Percentiles rank a stretch among this genome's conserved stretches.
phyloP scores from a whole-genome alignment of 2,888 invertebrate species.

The Heliconius ismenius region DNA sequence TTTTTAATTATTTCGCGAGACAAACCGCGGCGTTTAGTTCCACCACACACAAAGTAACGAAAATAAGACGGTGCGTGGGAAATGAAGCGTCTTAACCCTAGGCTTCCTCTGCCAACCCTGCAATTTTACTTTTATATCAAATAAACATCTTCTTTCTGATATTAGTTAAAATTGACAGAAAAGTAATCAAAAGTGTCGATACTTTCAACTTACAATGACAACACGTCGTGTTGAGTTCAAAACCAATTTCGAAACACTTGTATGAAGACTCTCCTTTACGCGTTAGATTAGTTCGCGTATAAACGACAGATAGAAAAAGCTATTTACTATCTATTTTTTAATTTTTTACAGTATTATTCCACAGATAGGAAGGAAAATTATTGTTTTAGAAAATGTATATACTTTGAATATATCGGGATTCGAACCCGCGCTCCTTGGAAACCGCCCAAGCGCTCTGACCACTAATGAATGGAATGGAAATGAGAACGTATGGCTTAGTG shows the following conservation, averaged over 20 bases:
- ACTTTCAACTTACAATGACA: background rate
- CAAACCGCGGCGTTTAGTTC: background rate
- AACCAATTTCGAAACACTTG: constrained; percentile 20
- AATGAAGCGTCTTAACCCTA: background rate
- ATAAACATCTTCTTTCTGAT: background rate
- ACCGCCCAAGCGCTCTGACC: too few species aligned
- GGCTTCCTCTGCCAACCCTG: too few species aligned
- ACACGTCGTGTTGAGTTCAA: background rate
- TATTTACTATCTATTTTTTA: too few species aligned
- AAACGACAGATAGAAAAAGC: background rate
- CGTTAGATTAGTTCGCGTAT: constrained; percentile 18
- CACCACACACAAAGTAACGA: background rate
- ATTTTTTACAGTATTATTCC: too few species aligned
- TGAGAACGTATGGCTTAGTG: too few species aligned
- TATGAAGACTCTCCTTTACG: constrained; percentile 15
- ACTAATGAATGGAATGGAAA: too few species aligned
- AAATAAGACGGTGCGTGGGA: background rate
- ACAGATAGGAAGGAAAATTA: too few species aligned
- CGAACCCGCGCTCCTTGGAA: too few species aligned
- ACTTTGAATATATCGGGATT: too few species aligned
- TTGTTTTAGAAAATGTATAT: too few species aligned
- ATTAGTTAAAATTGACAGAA: constrained; percentile 5
- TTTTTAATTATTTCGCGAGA: background rate
- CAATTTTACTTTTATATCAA: background rate
- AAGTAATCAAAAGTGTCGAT: constrained; percentile 17